Percentiles rank a stretch among this genome's conserved stretches.
phyloP scores from a whole-genome alignment of 2,797 vertebrate genomes.

The Manis pentadactyla region DNA sequence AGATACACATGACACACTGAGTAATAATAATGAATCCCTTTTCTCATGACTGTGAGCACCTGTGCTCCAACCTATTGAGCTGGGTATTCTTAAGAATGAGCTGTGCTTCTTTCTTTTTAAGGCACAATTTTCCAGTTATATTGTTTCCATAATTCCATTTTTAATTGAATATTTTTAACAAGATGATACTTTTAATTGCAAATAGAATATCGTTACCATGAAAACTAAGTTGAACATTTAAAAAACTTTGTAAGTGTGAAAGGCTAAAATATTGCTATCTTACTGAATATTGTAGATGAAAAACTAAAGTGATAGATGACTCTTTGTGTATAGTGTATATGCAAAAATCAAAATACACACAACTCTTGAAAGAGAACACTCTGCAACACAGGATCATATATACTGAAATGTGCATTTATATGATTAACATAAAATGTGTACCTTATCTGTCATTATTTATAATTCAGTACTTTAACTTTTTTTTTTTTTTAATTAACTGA shows the following conservation, averaged over 20 bases:
- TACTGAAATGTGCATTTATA: background rate
- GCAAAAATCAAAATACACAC: background rate
- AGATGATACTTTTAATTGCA: background rate
- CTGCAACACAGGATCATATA: background rate
- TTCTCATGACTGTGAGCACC: background rate
- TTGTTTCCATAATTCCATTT: background rate
- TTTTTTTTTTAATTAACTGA: background rate
- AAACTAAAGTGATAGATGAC: background rate
- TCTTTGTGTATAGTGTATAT: background rate
- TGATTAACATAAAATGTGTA: background rate
- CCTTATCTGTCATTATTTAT: background rate
- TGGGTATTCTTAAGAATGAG: background rate
- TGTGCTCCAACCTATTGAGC: background rate
- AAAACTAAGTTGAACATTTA: background rate
- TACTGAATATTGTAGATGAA: background rate
- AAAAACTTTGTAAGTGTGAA: background rate
- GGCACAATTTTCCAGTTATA: background rate
- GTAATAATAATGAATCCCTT: background rate
- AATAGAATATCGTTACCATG: background rate
- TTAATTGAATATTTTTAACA: background rate
- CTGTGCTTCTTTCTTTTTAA: background rate
- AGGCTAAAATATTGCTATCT: background rate
- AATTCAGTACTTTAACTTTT: background rate
- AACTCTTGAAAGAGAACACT: background rate
- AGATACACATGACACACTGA: background rate